A percentile compares a stretch with the other conserved stretches of the same genome.
phyloP scores from a whole-genome alignment of 2,113 vertebrate genomes.

The Hoplias malabaricus region DNA sequence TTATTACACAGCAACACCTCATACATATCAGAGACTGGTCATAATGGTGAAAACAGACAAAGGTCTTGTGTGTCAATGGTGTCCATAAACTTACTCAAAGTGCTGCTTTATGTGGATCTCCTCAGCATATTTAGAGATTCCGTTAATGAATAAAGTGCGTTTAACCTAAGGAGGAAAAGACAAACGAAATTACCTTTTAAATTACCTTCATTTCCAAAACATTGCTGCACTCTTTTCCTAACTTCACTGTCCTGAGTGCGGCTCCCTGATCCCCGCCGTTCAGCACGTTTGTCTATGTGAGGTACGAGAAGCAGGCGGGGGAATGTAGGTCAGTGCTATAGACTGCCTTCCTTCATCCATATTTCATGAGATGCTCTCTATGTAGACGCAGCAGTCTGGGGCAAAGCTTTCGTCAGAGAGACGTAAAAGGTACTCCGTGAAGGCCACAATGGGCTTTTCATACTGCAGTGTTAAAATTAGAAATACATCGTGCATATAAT shows the following conservation, averaged over 20 bases:
- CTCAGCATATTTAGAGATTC: conserved; percentile 95
- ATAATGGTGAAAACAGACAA: neutral
- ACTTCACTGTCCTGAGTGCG: neutral
- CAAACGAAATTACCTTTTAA: no score
- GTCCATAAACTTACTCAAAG: conserved; percentile 84
- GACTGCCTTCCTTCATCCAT: conserved; percentile 38
- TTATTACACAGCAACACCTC: no score
- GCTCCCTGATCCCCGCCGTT: neutral
- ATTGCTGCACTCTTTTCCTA: neutral
- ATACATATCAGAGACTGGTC: no score
- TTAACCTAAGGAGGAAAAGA: conserved; percentile 80
- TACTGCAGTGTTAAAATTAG: neutral
- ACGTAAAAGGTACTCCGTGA: neutral
- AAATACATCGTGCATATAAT: no score
- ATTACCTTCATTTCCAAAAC: neutral
- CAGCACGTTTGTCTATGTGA: neutral
- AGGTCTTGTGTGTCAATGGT: neutral
- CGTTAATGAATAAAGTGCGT: conserved; percentile 93
- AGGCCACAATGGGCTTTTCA: neutral
- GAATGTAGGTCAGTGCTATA: conserved; percentile 44
- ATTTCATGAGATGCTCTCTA: conserved; percentile 14
- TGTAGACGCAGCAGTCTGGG: neutral
- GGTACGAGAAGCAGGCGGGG: neutral
- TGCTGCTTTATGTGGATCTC: conserved; percentile 94
- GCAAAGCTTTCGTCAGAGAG: neutral